Evolutionary conservation across 2,888 invertebrate species (phyloP), one percentile per base, ranked within the genome.

Genomic region (Microplitis manilae): DNA sequence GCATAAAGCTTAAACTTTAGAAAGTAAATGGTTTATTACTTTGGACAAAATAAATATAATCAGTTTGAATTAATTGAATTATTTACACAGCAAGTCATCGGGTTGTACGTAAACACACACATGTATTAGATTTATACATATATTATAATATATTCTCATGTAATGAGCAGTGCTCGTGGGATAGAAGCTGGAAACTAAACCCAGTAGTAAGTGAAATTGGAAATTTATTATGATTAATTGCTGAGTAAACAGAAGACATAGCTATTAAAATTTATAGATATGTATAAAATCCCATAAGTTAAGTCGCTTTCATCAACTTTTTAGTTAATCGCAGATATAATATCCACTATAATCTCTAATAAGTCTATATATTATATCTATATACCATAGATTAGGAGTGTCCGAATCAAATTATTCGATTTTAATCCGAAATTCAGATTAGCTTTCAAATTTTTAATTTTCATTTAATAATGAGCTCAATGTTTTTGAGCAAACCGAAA

Each of bases 191-290:
- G 67, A 41, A 15, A 20, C 4, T 38, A 50, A 50, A 13, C 13
- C 50, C 40, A 20, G 39, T 68, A 75, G 41, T 50, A 75, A 41
- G 75, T 75, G 75, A 75, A 75, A 75, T 75, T 75, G 62, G n/a
- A 64, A 75, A 75, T 75, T 75, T 69, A 69, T 75, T 62, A 64
- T 64, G 60, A 68, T 68, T 39, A 75, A 61, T 75, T 50, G 50
- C 13, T 50, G 50, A 50, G 50, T 50, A 50, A 50, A 50, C 13
- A 50, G 50, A 50, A 50, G 50, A 8, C 61, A 68, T 73, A 30
- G 50, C 9, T 61, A 40, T 68, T 41, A n/a, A 41, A 15, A 68
- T 68, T 41, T 40, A 68, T 68, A 68, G 17, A 6, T 20, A 5
- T 8, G 15, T 4, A 30, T 30, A 30, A 30, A 30, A 30, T 30